A percentile compares a stretch with the other conserved stretches of the same genome.
Evolutionary conservation across 2,113 vertebrate genomes (phyloP).

Genomic region (Trochalopteron elliotii): DNA sequence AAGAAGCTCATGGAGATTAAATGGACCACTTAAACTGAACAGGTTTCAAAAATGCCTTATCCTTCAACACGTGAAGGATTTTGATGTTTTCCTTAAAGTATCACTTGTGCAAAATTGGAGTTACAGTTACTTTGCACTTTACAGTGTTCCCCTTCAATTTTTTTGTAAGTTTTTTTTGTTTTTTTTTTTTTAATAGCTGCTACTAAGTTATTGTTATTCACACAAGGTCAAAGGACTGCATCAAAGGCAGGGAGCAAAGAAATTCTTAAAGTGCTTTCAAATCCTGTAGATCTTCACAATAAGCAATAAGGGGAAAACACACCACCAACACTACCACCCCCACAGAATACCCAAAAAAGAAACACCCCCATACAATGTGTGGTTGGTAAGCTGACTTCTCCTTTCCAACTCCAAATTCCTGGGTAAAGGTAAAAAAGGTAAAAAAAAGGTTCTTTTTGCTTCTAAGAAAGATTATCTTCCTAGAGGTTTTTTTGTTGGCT

Average conservation of each 20-base stretch:
- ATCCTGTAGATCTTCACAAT: neutral
- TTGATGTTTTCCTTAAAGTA: neutral
- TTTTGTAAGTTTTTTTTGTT: no score
- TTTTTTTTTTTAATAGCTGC: neutral
- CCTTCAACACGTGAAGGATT: neutral
- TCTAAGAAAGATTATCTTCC: neutral
- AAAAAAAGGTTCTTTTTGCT: neutral
- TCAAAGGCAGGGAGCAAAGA: neutral
- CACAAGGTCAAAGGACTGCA: neutral
- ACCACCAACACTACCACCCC: accelerated
- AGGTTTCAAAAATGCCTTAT: neutral
- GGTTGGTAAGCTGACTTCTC: neutral
- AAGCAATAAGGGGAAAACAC: neutral
- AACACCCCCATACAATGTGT: accelerated
- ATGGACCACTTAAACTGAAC: neutral
- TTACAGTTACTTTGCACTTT: neutral
- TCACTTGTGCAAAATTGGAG: neutral
- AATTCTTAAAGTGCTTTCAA: neutral
- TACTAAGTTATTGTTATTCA: neutral
- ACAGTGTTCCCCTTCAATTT: neutral
- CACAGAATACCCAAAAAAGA: neutral
- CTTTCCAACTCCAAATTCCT: neutral
- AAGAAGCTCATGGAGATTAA: neutral
- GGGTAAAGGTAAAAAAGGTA: neutral
- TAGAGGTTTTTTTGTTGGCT: neutral